Evolutionary conservation across 1,140 invertebrate species (phyloP), one percentile per base, ranked within the genome.

Genomic region (Trinorchestia longiramus): DNA sequence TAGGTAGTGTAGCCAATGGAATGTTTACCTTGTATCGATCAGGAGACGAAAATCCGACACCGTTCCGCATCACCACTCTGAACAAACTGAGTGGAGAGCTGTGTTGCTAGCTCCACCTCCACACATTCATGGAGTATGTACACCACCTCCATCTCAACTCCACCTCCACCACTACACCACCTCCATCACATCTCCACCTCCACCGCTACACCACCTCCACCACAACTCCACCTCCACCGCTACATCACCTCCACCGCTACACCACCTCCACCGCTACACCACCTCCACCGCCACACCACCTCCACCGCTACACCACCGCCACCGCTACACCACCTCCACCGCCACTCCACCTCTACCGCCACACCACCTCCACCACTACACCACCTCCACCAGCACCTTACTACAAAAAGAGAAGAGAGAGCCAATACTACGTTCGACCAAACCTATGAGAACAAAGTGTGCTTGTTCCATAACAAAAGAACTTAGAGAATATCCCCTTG

Each of bases 21-120:
- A 45, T 45, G 92, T 94, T 94, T 94, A 94, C 92, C 92, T 94
- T 94, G 92, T 94, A 94, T 94, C 92, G 92, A 94, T 94, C 92
- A 36, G 92, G 92, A 94, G 92, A 94, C 92, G 92, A 94, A 45
- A 94, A 94, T 43, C 41, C 92, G 36, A 94, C 40, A 94, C 92
- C 92, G 44, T 45, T 94, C 92, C 92, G 43, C 92, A 94, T 94
- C 92, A 94, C 92, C 43, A 11, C 44, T 94, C 43, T n/a, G 19
- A 42, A 43, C 92, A 94, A 8, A 94, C 92, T 94, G 92, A 45
- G 19, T 28, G 40, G 92, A 43, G 90, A 43, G 87, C 8, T 43
- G 43, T 11, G 19, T 47, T 43, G 15, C 15, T 4, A 42, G 41
- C 88, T 90, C 92, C 92, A 94, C 92, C 92, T 94, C 92, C 92